phyloP scores from a whole-genome alignment of 2,113 vertebrate genomes.

The Puma concolor region DNA sequence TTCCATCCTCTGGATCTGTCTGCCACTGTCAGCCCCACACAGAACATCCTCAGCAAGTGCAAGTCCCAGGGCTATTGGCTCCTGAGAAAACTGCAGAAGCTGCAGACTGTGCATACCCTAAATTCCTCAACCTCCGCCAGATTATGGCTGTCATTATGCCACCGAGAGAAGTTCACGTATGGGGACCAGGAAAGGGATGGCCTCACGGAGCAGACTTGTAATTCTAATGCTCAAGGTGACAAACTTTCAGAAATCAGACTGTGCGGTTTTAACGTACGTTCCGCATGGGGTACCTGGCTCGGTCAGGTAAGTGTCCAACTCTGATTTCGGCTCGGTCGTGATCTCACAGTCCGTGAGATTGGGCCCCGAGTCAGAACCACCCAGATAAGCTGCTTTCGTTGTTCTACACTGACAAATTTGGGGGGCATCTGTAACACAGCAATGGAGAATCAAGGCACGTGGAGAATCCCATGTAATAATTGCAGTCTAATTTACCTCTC shows the following conservation, averaged over 20 bases:
- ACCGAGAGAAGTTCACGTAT: background rate
- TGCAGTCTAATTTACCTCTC: background rate
- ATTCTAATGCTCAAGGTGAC: background rate
- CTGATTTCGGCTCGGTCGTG: too few relatives aligned
- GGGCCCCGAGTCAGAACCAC: background rate
- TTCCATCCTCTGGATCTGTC: rapidly evolving
- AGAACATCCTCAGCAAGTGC: background rate
- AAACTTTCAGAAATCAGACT: background rate
- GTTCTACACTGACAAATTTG: background rate
- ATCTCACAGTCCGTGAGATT: too few relatives aligned
- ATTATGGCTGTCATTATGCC: background rate
- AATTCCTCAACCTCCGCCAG: background rate
- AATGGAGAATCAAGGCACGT: background rate
- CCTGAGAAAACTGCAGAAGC: background rate
- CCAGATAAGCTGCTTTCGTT: background rate
- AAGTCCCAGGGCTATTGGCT: background rate
- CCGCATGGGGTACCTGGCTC: too few relatives aligned
- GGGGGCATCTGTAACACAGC: background rate
- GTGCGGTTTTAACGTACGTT: background rate
- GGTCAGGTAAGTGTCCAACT: too few relatives aligned
- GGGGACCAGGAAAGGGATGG: background rate
- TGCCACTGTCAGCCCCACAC: background rate
- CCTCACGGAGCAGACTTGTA: background rate
- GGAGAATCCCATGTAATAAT: background rate
- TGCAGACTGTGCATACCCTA: rapidly evolving